A percentile compares a stretch with the other conserved stretches of the same genome.
These are phyloP conservation scores for Patiria miniata DNA, from an alignment of 35 echinoderm and acorn worm genomes.

Conservation along the genomic window DNA sequence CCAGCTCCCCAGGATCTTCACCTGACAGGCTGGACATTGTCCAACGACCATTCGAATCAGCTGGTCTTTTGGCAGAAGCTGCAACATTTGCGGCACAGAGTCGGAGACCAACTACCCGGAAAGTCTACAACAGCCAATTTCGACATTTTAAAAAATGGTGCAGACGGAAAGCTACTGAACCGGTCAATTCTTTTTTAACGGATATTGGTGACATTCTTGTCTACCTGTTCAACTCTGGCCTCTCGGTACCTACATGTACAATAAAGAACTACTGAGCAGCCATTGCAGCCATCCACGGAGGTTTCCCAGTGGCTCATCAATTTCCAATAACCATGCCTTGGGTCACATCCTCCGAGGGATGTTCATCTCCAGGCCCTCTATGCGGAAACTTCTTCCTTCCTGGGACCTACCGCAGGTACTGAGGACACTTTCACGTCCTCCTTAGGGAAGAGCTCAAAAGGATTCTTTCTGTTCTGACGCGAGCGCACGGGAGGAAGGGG, in stretches of 20 bases:
- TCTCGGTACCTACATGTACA: not conserved
- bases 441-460: constrained; percentile 6
- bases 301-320: constrained; percentile 26
- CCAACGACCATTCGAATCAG: not conserved
- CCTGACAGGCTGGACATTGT: not conserved
- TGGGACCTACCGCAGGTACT: constrained; percentile 46
- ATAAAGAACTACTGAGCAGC: constrained; percentile 49
- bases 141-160: not conserved
- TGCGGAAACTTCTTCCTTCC: not conserved
- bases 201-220: not conserved
- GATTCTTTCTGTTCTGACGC: no score
- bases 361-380: constrained; percentile 9
- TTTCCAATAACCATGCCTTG: constrained; percentile 4
- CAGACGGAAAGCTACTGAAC: not conserved
- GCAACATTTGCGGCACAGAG: constrained; percentile 1
- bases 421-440: not conserved
- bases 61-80: constrained; percentile 16
- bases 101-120: not conserved
- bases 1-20: not conserved
- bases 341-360: constrained; percentile 7
- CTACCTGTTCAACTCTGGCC: constrained; percentile 13
- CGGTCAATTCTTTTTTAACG: not conserved
- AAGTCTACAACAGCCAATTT: not conserved
- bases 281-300: constrained; percentile 47
- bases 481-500: no score